Percentiles rank a stretch among this genome's conserved stretches.
phyloP scores from a whole-genome alignment of 2,113 vertebrate genomes.

The Mirounga angustirostris region DNA sequence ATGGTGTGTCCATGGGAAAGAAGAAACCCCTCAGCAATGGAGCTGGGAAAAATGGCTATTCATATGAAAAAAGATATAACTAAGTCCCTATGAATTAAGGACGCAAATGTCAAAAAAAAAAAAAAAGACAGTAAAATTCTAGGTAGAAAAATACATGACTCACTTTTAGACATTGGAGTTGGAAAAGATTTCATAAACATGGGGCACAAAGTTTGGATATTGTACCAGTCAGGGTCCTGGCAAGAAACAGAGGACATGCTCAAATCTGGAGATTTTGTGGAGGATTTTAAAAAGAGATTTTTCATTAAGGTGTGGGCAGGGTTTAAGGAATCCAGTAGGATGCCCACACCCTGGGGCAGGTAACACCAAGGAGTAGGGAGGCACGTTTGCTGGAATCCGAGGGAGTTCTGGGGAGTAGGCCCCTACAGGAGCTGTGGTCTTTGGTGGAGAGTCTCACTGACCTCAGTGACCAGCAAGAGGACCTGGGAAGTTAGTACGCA shows the following conservation, averaged over 20 bases:
- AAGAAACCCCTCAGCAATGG: accelerated
- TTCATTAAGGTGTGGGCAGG: not conserved
- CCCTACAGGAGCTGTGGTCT: not conserved
- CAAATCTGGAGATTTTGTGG: not conserved
- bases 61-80: not conserved
- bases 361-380: not conserved
- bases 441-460: accelerated
- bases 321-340: not conserved
- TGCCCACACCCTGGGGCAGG: accelerated
- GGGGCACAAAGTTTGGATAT: not conserved
- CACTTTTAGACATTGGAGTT: not conserved
- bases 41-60: not conserved
- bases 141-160: not conserved
- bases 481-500: accelerated
- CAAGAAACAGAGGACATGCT: not conserved
- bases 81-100: not conserved
- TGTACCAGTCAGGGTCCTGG: not conserved
- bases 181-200: not conserved
- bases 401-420: too few relatives aligned
- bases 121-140: not conserved
- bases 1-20: not conserved
- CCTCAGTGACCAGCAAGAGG: accelerated
- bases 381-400: not conserved
- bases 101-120: not conserved
- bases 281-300: not conserved